Conservation (phyloP, 2,888 invertebrate genomes). For the Cantharis nigra region DNA sequence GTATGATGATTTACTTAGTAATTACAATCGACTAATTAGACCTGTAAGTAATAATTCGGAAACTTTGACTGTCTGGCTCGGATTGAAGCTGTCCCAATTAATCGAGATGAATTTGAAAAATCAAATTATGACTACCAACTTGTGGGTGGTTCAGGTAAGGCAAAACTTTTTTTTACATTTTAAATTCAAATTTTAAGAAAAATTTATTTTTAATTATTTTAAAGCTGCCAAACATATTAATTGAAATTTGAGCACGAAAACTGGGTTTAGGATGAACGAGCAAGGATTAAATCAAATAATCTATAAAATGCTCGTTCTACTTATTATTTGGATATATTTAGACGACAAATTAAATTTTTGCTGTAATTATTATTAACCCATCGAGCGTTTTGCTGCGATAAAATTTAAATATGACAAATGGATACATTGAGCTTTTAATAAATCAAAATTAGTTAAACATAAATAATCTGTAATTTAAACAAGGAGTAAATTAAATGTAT, state of each 20-base stretch:
- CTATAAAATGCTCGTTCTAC: not conserved
- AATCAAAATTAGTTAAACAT: not conserved
- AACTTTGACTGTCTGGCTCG: slow-evolving; percentile 88
- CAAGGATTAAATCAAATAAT: not conserved
- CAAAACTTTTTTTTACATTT: not conserved
- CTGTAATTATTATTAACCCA: not conserved
- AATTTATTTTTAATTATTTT: too few relatives aligned
- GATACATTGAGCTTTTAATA: not conserved
- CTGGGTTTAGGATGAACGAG: not conserved
- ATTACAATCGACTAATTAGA: slow-evolving; percentile 92
- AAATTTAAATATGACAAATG: not conserved
- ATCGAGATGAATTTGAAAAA: slow-evolving; percentile 92
- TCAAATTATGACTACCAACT: slow-evolving; percentile 92
- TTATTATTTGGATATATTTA: not conserved
- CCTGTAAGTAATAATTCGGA: slow-evolving; percentile 93
- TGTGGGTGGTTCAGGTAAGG: slow-evolving; percentile 90
- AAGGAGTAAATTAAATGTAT: not conserved
- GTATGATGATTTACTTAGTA: slow-evolving; percentile 93
- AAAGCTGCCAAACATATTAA: too few relatives aligned
- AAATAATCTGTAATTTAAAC: not conserved
- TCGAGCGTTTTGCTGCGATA: not conserved
- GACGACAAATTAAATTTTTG: not conserved
- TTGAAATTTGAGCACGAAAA: too few relatives aligned
- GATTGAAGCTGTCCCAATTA: slow-evolving; percentile 86
- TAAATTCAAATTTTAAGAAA: too few relatives aligned